These are phyloP conservation scores for Drosophila ohnishii DNA, from an alignment of 1,140 invertebrate species.

Conservation along the genomic window DNA sequence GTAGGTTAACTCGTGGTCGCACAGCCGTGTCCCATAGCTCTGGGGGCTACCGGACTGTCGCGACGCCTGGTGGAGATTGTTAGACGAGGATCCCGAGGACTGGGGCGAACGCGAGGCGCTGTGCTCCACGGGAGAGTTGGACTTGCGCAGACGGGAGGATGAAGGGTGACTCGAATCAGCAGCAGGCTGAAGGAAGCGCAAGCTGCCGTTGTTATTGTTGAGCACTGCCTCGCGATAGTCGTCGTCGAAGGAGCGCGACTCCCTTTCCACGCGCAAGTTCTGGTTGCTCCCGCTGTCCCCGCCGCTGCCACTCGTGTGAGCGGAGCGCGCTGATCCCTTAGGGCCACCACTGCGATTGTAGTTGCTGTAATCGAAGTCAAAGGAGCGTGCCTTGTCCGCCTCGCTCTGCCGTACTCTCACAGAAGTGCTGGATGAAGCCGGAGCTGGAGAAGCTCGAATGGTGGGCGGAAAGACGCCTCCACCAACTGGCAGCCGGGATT, in stretches of 20 bases:
- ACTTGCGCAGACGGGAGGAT: conserved; percentile 41
- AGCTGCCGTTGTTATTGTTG: conserved; percentile 52
- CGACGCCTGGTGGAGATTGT: conserved; percentile 56
- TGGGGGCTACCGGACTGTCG: conserved; percentile 71
- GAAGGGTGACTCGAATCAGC: conserved; percentile 19
- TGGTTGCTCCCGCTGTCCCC: conserved; percentile 65
- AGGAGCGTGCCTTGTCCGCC: conserved; percentile 77
- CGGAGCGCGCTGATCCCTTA: conserved; percentile 14
- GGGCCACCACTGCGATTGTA: conserved; percentile 49
- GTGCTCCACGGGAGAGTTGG: conserved; percentile 53
- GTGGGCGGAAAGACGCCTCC: conserved; percentile 50
- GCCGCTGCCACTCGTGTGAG: conserved; percentile 40
- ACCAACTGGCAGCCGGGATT: conserved; percentile 32
- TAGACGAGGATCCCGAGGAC: conserved; percentile 74
- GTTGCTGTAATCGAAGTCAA: conserved; percentile 78
- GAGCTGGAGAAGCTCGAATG: conserved; percentile 49
- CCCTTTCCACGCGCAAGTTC: conserved; percentile 70
- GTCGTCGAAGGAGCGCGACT: conserved; percentile 81
- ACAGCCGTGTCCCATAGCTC: conserved; percentile 77
- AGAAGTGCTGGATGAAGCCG: neutral
- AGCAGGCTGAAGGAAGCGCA: conserved; percentile 62
- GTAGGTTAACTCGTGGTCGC: conserved; percentile 81
- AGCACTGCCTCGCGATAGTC: conserved; percentile 72
- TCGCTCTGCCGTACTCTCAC: conserved; percentile 56
- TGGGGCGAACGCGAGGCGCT: conserved; percentile 67